Evolutionary conservation across 1,140 invertebrate genomes (phyloP).

Genomic region (Condylostylus longicornis): DNA sequence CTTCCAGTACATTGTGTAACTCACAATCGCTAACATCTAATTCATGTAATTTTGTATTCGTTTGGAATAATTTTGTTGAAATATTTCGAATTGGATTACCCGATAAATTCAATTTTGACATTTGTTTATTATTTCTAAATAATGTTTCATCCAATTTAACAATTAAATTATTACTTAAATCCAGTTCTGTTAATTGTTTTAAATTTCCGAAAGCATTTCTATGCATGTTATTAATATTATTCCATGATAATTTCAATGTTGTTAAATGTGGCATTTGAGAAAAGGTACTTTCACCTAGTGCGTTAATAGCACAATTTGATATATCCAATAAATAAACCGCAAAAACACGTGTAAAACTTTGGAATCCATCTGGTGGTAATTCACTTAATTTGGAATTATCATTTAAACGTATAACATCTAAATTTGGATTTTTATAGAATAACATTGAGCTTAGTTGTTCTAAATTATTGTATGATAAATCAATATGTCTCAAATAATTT

Average conservation of each 20-base stretch:
- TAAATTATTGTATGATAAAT: slow-evolving; percentile 50
- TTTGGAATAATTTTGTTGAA: slow-evolving; percentile 47
- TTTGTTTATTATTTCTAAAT: slow-evolving; percentile 43
- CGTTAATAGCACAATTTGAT: slow-evolving; percentile 47
- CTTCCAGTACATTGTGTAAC: slow-evolving; percentile 46
- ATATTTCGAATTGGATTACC: slow-evolving; percentile 50
- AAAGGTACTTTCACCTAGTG: slow-evolving; percentile 43
- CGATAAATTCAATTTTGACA: slow-evolving; percentile 50
- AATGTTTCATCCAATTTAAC: slow-evolving; percentile 38
- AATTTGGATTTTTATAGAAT: slow-evolving; percentile 46
- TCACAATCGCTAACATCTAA: slow-evolving; percentile 50
- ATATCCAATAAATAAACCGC: slow-evolving; percentile 51
- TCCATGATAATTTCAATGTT: slow-evolving; percentile 45
- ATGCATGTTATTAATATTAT: slow-evolving; percentile 39
- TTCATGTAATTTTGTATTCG: slow-evolving; percentile 36
- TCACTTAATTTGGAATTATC: slow-evolving; percentile 45
- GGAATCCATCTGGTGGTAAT: slow-evolving; percentile 42
- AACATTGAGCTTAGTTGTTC: slow-evolving; percentile 45
- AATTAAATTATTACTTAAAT: slow-evolving; percentile 52
- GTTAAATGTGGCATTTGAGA: slow-evolving; percentile 48
- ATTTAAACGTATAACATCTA: slow-evolving; percentile 49
- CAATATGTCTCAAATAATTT: slow-evolving; percentile 44
- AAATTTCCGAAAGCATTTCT: slow-evolving; percentile 29
- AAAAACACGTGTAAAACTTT: slow-evolving; percentile 38
- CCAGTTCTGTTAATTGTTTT: slow-evolving; percentile 43